These are phyloP conservation scores for Lasioglossum vierecki DNA, from an alignment of 2,888 invertebrate genomes.

Conservation along the genomic window DNA sequence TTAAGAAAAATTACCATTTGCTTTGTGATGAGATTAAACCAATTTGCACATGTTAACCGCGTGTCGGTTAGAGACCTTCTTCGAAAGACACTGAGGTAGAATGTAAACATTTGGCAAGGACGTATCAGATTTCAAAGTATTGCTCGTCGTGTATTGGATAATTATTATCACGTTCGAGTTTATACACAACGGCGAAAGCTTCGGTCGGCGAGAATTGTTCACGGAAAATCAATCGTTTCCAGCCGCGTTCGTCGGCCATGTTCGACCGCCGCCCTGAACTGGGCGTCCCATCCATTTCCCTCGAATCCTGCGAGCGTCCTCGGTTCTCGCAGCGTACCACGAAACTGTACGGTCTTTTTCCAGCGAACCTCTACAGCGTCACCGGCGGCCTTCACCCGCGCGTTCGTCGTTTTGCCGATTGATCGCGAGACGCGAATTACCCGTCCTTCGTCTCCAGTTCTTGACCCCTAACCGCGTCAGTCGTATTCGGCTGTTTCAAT, in stretches of 20 bases:
- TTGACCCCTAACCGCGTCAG: constrained; percentile 30
- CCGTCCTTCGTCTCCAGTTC: constrained; percentile 16
- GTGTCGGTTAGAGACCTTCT: too few relatives aligned
- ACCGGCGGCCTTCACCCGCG: constrained; percentile 39
- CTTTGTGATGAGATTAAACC: too few relatives aligned
- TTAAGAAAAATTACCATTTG: too few relatives aligned
- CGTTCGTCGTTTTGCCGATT: constrained; percentile 44
- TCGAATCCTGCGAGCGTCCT: not conserved
- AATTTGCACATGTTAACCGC: too few relatives aligned
- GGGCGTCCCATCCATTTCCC: not conserved
- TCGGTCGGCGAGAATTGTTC: too few relatives aligned
- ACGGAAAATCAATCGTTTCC: not conserved
- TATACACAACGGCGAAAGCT: too few relatives aligned
- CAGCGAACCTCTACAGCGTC: constrained; percentile 39
- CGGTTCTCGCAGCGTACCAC: not conserved
- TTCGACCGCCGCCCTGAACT: not conserved
- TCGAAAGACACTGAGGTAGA: too few relatives aligned
- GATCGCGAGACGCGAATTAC: constrained; percentile 32
- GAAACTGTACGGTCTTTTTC: constrained; percentile 15
- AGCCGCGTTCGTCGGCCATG: not conserved
- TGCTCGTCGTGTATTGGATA: too few relatives aligned
- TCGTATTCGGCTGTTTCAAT: not conserved
- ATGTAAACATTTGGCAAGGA: too few relatives aligned
- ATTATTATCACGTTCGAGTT: too few relatives aligned
- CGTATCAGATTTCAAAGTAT: too few relatives aligned